Evolutionary conservation across 2,113 vertebrate species (phyloP).

Genomic region (Alectura lathami): DNA sequence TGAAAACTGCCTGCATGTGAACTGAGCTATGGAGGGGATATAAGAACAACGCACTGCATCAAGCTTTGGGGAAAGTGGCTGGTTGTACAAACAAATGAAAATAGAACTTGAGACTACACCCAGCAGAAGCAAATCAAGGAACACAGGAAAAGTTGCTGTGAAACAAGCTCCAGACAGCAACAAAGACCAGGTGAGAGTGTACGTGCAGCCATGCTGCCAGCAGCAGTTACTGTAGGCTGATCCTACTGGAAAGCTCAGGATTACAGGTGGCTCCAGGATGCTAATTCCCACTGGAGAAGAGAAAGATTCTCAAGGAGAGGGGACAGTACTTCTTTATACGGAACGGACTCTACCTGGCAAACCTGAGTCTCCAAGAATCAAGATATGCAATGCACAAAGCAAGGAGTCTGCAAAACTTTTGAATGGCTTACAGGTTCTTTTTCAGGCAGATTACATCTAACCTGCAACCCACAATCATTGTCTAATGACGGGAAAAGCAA

Average conservation of each 20-base stretch:
- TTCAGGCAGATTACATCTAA: not conserved
- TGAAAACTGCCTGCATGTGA: not conserved
- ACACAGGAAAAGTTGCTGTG: not conserved
- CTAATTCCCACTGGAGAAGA: not conserved
- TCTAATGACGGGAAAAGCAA: not conserved
- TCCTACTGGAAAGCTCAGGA: not conserved
- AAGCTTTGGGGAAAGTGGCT: not conserved
- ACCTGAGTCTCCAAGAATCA: fast-evolving
- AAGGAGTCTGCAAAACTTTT: not conserved
- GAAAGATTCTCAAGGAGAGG: not conserved
- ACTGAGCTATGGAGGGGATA: not conserved
- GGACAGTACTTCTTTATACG: not conserved
- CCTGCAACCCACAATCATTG: not conserved
- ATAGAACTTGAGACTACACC: not conserved
- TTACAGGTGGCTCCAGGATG: not conserved
- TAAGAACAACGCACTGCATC: not conserved
- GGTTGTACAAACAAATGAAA: not conserved
- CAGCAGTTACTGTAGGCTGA: not conserved
- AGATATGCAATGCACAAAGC: not conserved
- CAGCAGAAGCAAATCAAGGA: not conserved
- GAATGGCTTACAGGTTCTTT: not conserved
- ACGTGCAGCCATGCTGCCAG: not conserved
- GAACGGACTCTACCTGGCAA: not conserved
- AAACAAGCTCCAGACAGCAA: not conserved
- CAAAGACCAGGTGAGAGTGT: fast-evolving